Conservation (phyloP, 2,797 vertebrate genomes). For the Thalassophryne amazonica region DNA sequence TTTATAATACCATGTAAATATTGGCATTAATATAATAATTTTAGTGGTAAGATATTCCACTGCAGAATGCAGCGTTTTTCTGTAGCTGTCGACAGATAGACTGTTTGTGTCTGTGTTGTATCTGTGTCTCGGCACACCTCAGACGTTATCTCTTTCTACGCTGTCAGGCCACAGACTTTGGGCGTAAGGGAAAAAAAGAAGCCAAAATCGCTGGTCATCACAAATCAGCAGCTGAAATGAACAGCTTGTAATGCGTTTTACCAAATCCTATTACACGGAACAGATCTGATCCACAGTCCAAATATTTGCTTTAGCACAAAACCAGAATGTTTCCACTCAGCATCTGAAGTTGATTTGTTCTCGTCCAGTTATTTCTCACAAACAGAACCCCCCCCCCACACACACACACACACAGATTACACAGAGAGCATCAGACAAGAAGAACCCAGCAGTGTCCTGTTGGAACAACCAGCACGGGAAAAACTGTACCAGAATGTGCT, state of each 20-base stretch:
- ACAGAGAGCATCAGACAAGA: conserved; percentile 1
- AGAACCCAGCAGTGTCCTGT: background rate
- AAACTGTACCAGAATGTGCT: conserved; percentile 13
- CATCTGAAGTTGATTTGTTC: conserved; percentile 30
- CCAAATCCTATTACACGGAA: conserved; percentile 17
- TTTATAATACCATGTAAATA: too few species aligned
- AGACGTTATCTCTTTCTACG: conserved; percentile 24
- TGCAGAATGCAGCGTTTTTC: conserved; percentile 15
- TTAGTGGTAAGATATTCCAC: background rate
- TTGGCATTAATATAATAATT: too few species aligned
- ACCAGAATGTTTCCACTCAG: conserved; percentile 32
- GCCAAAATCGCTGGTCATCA: conserved; percentile 7
- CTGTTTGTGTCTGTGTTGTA: conserved; percentile 15
- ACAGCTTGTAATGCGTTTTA: conserved; percentile 13
- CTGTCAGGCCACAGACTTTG: background rate
- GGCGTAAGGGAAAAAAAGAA: too few species aligned
- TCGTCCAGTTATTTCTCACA: background rate
- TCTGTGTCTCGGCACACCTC: conserved; percentile 48
- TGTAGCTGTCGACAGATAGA: conserved; percentile 15
- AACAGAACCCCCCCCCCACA: too few species aligned
- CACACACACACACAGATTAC: conserved; percentile 7
- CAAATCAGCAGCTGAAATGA: too few species aligned
- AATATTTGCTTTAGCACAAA: conserved; percentile 38
- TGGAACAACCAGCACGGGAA: background rate
- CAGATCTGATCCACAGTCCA: conserved; percentile 18